phyloP scores from a whole-genome alignment of 2,888 invertebrate genomes.

The Tetheella fluctuosa region DNA sequence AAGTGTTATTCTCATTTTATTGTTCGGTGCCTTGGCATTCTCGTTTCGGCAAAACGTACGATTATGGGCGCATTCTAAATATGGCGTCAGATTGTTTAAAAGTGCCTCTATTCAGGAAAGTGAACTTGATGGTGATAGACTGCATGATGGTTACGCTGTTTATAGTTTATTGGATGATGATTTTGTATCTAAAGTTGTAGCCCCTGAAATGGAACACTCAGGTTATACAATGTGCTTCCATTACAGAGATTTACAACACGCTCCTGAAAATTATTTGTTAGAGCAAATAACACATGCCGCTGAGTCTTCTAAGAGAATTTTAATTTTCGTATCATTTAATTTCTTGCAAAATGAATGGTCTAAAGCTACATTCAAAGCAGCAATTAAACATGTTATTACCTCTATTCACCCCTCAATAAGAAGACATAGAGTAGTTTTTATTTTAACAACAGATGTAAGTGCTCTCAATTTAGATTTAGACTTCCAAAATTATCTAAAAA shows the following conservation, averaged over 20 bases:
- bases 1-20: conserved; percentile 88
- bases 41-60: conserved; percentile 91
- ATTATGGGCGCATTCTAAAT: conserved; percentile 91
- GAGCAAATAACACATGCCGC: conserved; percentile 86
- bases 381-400: conserved; percentile 88
- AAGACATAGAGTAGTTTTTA: conserved; percentile 84
- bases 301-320: conserved; percentile 87
- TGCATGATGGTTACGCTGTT: conserved; percentile 94
- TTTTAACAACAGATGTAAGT: conserved; percentile 86
- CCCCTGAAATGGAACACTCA: conserved; percentile 89
- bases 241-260: conserved; percentile 86
- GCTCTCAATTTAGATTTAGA: conserved; percentile 90
- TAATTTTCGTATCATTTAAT: conserved; percentile 91
- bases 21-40: conserved; percentile 89
- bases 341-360: conserved; percentile 94
- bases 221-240: conserved; percentile 87
- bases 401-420: conserved; percentile 86
- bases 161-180: conserved; percentile 93
- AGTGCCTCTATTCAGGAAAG: conserved; percentile 83
- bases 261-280: conserved; percentile 85
- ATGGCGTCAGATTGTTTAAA: conserved; percentile 90
- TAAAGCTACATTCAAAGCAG: conserved; percentile 90
- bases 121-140: conserved; percentile 86
- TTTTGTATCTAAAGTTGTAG: conserved; percentile 88
- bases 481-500: conserved; percentile 88